Conservation (phyloP, 2,888 invertebrate genomes). For the Drosophila koepferae region DNA sequence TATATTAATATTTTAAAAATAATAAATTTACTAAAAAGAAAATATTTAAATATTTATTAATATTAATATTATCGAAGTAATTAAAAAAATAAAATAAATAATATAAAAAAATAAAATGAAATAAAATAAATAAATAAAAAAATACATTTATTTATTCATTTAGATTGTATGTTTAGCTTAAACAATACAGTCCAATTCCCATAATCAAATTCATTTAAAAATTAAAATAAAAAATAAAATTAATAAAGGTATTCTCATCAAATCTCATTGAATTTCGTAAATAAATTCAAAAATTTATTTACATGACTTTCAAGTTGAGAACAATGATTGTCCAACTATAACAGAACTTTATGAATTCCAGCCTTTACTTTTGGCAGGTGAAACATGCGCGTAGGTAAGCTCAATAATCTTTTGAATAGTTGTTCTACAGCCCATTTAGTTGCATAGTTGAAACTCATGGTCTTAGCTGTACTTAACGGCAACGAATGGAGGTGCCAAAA, state of each 20-base stretch:
- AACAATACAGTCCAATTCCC: too few species aligned
- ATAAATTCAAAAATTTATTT: neutral
- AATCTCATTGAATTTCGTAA: neutral
- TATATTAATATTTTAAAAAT: too few species aligned
- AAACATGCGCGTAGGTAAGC: neutral
- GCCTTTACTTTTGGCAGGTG: slow-evolving; percentile 1
- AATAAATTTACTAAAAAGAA: too few species aligned
- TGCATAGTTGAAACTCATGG: slow-evolving; percentile 13
- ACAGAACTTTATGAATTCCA: neutral
- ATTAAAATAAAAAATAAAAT: too few species aligned
- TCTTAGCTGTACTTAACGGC: slow-evolving; percentile 23
- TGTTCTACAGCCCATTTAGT: slow-evolving; percentile 8
- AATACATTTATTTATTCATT: too few species aligned
- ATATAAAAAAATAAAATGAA: too few species aligned
- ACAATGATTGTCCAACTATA: neutral
- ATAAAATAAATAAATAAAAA: too few species aligned
- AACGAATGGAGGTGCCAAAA: slow-evolving; percentile 23
- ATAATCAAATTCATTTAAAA: too few species aligned
- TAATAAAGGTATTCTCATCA: neutral
- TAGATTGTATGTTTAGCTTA: too few species aligned
- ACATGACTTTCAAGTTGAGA: neutral
- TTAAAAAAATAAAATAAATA: too few species aligned
- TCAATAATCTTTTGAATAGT: slow-evolving; percentile 10
- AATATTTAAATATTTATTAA: too few species aligned
- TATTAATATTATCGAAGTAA: too few species aligned